These are phyloP conservation scores for Cephus pygmeus DNA, from an alignment of 2,888 invertebrate genomes.

Conservation along the genomic window DNA sequence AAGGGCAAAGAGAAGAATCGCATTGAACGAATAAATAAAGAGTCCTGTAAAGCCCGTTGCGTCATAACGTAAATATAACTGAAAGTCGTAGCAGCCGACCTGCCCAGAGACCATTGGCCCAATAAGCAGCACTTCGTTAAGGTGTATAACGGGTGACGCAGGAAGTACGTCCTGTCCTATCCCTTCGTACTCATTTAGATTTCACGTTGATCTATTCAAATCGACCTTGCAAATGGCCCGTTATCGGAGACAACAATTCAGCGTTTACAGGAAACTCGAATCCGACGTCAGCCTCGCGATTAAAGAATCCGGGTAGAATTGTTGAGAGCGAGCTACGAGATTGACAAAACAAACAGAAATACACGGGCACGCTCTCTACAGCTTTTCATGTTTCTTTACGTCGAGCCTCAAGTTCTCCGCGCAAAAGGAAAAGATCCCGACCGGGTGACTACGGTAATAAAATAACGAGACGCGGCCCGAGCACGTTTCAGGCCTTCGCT, in stretches of 20 bases:
- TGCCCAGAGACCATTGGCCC: neutral
- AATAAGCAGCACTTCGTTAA: neutral
- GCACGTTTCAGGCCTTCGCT: conserved; percentile 2
- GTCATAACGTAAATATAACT: conserved; percentile 24
- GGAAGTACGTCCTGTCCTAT: neutral
- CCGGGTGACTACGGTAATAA: conserved; percentile 33
- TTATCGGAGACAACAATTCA: neutral
- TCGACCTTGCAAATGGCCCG: neutral
- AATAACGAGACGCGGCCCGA: conserved; percentile 35
- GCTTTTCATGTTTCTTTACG: neutral
- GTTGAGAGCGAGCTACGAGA: neutral
- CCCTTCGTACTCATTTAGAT: conserved; percentile 4
- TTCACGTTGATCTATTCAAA: neutral
- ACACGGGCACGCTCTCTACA: accelerated
- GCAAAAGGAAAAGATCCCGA: conserved; percentile 12
- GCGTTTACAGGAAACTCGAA: neutral
- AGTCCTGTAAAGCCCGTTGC: conserved; percentile 24
- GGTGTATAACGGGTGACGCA: neutral
- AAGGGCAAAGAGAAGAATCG: neutral
- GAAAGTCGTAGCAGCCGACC: neutral
- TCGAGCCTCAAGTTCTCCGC: neutral
- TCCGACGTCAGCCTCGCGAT: neutral
- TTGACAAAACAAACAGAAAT: neutral
- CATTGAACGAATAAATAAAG: conserved; percentile 13
- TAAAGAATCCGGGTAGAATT: neutral